Evolutionary conservation across 1,140 invertebrate species (phyloP), one percentile per base, ranked within the genome.

Genomic region (Chelonus insularis): DNA sequence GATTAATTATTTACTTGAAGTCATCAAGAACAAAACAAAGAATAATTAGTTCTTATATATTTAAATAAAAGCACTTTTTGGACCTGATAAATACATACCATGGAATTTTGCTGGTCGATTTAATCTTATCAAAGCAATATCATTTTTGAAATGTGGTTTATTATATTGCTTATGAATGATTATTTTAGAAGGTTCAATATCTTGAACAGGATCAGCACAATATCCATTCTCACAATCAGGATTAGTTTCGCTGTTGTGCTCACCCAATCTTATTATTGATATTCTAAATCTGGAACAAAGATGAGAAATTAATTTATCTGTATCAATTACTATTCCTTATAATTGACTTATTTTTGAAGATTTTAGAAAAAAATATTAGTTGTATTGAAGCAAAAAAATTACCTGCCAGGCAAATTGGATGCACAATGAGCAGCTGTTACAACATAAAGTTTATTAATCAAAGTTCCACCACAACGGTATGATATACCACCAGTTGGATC

Each of bases 351-450:
- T n/a, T n/a, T n/a, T 48, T 43, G 23, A 45, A 37, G 16, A 59
- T 52, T 54, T 21, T 29, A 18, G 29, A 14, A 58, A 50, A n/a
- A n/a, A n/a, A n/a, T n/a, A n/a, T n/a, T n/a, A n/a, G n/a, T n/a
- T n/a, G n/a, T n/a, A n/a, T n/a, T n/a, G n/a, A n/a, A n/a, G n/a
- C n/a, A n/a, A n/a, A n/a, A n/a, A 52, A 77, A 72, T 41, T 79
- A 76, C 54, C 74, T 78, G 8, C 64, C 71, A 1, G 80, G 77
- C 39, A 84, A 70, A 58, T 80, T 73, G 1, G 74, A 72, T 1
- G 88, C 77, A 65, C 89, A 91, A 73, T 91, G 90, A 0, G 86
- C 88, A 3, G 90, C 82, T 37, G 89, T 91, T 1, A 91, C 41
- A 14, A 91, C 79, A 63, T 86, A 86, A 1, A 79, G 65, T 32